A percentile compares a stretch with the other conserved stretches of the same genome.
Evolutionary conservation across 1,140 invertebrate genomes (phyloP).

Genomic region (Himalopsyche phryganea): DNA sequence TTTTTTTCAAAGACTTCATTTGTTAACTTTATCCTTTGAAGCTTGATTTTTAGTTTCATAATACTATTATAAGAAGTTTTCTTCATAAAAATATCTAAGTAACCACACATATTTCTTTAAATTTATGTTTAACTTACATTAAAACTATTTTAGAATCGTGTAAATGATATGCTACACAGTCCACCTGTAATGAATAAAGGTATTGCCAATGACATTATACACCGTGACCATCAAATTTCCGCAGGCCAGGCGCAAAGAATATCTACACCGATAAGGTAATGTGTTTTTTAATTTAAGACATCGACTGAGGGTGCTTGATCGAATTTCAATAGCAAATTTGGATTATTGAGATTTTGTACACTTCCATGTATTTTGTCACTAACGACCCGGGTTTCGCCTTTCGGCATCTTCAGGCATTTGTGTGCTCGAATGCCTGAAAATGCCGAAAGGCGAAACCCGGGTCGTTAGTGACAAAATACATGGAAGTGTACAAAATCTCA

Average conservation of each 20-base stretch:
- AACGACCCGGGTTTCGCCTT: no score
- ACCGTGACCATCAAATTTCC: neutral
- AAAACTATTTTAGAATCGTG: constrained; percentile 19
- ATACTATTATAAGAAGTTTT: neutral
- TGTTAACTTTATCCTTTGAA: neutral
- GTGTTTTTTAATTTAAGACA: no score
- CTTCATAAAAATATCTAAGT: neutral
- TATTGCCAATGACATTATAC: neutral
- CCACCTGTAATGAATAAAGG: constrained; percentile 3
- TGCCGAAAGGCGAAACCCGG: no score
- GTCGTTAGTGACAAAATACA: no score
- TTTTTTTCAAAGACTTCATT: neutral
- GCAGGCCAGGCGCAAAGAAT: constrained; percentile 23
- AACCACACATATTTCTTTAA: neutral
- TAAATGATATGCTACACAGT: constrained; percentile 22
- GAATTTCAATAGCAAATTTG: no score
- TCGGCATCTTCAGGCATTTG: neutral
- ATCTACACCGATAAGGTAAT: constrained; percentile 46
- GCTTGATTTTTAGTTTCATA: neutral
- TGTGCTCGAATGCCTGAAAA: no score
- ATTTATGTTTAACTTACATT: neutral
- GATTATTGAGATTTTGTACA: no score
- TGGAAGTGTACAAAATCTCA: no score
- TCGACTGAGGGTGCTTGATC: no score
- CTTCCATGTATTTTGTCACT: no score